Evolutionary conservation across 2,888 invertebrate genomes (phyloP).

Genomic region (Mellilla xanthometata): DNA sequence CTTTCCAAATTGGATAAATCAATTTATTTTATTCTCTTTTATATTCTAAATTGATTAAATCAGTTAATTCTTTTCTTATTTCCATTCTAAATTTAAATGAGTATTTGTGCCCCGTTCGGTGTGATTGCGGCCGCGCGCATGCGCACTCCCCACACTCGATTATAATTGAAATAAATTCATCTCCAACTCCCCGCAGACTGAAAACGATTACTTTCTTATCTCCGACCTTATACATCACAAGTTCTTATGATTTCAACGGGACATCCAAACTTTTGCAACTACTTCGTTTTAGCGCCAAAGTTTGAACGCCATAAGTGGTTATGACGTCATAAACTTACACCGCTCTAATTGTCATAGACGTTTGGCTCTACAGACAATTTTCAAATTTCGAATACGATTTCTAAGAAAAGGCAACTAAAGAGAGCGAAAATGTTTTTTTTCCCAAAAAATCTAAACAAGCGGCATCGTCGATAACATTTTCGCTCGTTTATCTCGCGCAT

Average conservation of each 20-base stretch:
- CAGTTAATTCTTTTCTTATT: conserved; percentile 1
- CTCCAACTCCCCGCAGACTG: conserved; percentile 58
- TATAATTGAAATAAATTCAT: conserved; percentile 80
- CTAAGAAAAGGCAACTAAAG: not conserved
- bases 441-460: conserved; percentile 75
- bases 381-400: not conserved
- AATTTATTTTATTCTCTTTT: too few species aligned
- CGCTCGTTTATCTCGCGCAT: conserved; percentile 55
- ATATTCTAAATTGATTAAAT: too few species aligned
- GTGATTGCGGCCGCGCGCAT: conserved; percentile 61
- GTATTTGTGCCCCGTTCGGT: conserved; percentile 40
- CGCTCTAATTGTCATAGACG: not conserved
- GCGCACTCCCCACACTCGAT: conserved; percentile 60
- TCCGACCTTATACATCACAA: conserved; percentile 38
- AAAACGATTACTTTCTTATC: conserved; percentile 66
- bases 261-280: conserved; percentile 4
- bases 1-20: too few species aligned
- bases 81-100: too few species aligned
- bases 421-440: conserved; percentile 28
- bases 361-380: not conserved
- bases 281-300: not conserved
- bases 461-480: conserved; percentile 78
- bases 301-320: not conserved
- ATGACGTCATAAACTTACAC: not conserved
- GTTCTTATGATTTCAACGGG: conserved; percentile 27